Evolutionary conservation across 1,140 invertebrate genomes (phyloP), one percentile per base, ranked within the genome.

Genomic region (Acyrthosiphon pisum): DNA sequence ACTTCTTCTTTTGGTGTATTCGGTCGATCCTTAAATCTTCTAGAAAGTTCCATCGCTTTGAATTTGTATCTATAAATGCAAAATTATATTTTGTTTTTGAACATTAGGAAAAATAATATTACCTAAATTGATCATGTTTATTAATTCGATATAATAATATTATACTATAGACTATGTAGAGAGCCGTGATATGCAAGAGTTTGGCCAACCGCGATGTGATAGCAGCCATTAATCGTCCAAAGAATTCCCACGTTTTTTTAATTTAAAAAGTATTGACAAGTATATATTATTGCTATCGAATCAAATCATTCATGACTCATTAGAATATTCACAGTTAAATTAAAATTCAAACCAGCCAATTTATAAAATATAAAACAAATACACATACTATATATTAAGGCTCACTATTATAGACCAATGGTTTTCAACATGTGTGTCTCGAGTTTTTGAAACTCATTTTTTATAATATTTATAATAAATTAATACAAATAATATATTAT

Each of bases 1-100:
- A 96, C 96, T 46, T 95, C 95, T 30, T 96, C 95, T 87, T 93
- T 93, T 41, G 96, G 95, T 11, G 95, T 94, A 94, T 96, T 94
- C 0, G 96, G 95, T 44, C 94, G 91, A 76, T 94, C 94, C 18
- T 93, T 94, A 91, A 94, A 94, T 53, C 91, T 37, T 91, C 60
- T 91, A 7, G 94, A 93, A 56, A 94, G 35, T 44, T 91, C 56
- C 46, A 83, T 88, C 14, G 93, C 93, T 41, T 93, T 93, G 56
- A 93, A 84, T 88, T 68, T 93, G 87, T 94, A 94, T 37, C 94
- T 94, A 56, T 83, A 89, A 88, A 88, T 48, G 7, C 18, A 35
- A 48, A 83, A 37, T 83, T 37, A 7, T 37, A 83, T 37, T 37
- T 18, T 37, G 37, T 37, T 20, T 2, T 37, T 37, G 6, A n/a